Evolutionary conservation across 2,797 vertebrate species (phyloP), one percentile per base, ranked within the genome.

Genomic region (Neostethus bicornis): DNA sequence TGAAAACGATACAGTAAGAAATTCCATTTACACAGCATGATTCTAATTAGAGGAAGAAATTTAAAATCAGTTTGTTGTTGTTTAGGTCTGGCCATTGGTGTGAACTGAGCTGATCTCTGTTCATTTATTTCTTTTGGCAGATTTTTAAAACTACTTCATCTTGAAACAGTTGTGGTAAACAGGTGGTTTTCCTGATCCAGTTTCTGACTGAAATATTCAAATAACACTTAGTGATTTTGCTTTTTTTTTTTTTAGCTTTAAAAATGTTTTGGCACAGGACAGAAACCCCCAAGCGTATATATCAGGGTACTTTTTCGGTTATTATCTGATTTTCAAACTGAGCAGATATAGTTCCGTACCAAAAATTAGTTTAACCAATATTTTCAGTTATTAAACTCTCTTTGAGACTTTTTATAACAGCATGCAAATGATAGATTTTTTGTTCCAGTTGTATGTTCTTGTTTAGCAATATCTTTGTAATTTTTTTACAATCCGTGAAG

Each of bases 1-100:
- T 92, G 39, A 93, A 92, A 87, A 92, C 87, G 1, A 78, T 91
- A 70, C 89, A 89, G 92, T 93, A 76, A 87, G 80, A 20, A 14
- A 13, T 31, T 17, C 4, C 5, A 4, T 24, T 45, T 20, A 19
- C n/a, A 37, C 37, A 3, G 14, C 39, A 55, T 23, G 21, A 35
- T 46, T 34, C 38, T 17, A 2, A 23, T 21, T 25, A 46, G 25
- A 47, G 45, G 34, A 26, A 25, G 37, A 43, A 35, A 1, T 42
- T 7, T 25, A 26, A 17, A 19, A 28, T 24, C 45, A 16, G 21
- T 38, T 25, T 34, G 39, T 37, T 37, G 47, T 3, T 51, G 26
- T 9, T 53, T 24, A 66, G 39, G 8, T 46, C 58, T 45, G 7
- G 64, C 24, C 54, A 20, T 31, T 17, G 26, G 37, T 17, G 51